These are phyloP conservation scores for Cardiocondyla obscurior DNA, from an alignment of 1,140 invertebrate genomes.

Conservation along the genomic window DNA sequence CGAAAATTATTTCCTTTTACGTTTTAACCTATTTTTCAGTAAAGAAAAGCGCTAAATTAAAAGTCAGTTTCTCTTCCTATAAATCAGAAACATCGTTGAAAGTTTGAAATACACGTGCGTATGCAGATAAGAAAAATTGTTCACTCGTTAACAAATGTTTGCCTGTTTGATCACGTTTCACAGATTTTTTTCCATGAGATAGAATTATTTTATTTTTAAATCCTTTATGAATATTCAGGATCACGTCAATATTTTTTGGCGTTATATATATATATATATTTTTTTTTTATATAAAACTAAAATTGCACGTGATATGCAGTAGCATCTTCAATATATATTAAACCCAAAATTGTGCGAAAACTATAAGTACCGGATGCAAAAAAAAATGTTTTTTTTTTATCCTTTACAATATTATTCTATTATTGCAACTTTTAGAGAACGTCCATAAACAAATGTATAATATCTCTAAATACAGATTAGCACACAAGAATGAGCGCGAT, in stretches of 20 bases:
- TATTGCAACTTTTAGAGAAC: not conserved
- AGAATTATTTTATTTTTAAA: not conserved
- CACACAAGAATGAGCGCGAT: not conserved
- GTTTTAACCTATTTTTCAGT: not conserved
- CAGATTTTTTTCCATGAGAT: not conserved
- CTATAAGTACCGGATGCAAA: not conserved
- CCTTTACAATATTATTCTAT: not conserved
- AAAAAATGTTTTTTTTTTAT: not conserved
- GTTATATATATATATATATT: too few relatives aligned
- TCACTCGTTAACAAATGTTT: conserved; percentile 16
- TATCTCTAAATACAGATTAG: not conserved
- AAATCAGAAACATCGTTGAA: not conserved
- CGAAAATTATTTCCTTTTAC: not conserved
- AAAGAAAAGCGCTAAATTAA: conserved; percentile 3
- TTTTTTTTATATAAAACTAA: not conserved
- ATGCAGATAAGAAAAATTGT: not conserved
- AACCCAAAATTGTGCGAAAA: not conserved
- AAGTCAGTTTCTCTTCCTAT: not conserved
- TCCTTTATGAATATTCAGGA: conserved; percentile 31
- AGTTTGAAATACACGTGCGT: not conserved
- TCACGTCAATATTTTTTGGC: not conserved
- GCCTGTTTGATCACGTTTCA: not conserved
- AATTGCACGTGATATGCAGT: not conserved
- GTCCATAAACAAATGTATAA: not conserved
- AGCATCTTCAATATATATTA: not conserved